phyloP scores from a whole-genome alignment of 2,888 invertebrate species.

The Agriotes lineatus region DNA sequence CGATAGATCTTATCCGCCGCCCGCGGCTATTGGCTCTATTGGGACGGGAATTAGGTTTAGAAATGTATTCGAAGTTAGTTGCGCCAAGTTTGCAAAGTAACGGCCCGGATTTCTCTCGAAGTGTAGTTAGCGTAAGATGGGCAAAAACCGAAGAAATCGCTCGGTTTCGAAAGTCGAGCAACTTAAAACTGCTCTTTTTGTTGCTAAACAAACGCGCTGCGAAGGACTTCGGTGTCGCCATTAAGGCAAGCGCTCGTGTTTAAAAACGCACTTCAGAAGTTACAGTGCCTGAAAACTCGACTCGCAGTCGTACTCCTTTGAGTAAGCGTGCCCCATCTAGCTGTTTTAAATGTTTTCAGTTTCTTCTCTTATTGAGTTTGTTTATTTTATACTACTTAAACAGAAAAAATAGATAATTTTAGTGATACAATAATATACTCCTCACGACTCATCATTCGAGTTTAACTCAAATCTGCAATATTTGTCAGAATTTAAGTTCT shows the following conservation, averaged over 20 bases:
- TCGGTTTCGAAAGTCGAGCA: conserved; percentile 26
- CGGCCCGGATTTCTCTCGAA: conserved; percentile 31
- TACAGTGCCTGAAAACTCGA: not conserved
- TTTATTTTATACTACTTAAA: too few species aligned
- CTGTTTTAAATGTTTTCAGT: not conserved
- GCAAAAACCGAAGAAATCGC: conserved; percentile 1
- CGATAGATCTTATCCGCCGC: conserved; percentile 58
- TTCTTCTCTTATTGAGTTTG: too few species aligned
- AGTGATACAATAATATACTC: too few species aligned
- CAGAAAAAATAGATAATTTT: too few species aligned
- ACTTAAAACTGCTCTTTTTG: not conserved
- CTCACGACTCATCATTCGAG: too few species aligned
- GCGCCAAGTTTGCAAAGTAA: conserved; percentile 38
- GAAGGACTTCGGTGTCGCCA: not conserved
- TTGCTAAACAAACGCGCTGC: not conserved
- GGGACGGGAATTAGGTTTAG: conserved; percentile 56
- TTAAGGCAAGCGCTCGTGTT: not conserved
- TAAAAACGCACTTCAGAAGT: not conserved
- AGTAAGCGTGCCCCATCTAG: too few species aligned
- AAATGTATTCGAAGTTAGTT: conserved; percentile 50
- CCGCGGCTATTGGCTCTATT: conserved; percentile 55
- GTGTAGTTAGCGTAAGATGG: conserved; percentile 22
- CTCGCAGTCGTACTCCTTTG: not conserved
- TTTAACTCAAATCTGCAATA: too few species aligned
- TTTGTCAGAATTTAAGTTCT: too few species aligned